phyloP scores from a whole-genome alignment of 2,113 vertebrate genomes.

The Abramis brama region DNA sequence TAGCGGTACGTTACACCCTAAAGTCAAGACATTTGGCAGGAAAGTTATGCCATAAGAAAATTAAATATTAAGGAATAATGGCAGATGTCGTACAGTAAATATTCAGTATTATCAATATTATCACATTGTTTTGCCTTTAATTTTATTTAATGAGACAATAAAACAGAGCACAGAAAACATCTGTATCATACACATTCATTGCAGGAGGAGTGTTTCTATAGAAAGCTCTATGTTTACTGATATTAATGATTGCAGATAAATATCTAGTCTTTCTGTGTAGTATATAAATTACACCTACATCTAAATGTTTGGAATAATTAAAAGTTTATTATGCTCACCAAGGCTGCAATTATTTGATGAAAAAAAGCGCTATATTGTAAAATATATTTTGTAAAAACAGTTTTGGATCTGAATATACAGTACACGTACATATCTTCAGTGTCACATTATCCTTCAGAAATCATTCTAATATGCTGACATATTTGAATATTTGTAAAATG shows the following conservation, averaged over 20 bases:
- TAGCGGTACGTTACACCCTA: not conserved
- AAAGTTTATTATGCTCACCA: not conserved
- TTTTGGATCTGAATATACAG: not conserved
- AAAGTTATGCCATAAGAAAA: not conserved
- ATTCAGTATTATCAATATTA: conserved; percentile 10
- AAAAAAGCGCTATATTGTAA: not conserved
- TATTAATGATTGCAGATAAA: not conserved
- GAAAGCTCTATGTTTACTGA: not conserved
- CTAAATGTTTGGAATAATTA: too few relatives aligned
- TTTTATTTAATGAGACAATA: not conserved
- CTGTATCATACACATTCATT: not conserved
- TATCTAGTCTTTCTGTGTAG: not conserved
- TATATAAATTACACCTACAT: not conserved
- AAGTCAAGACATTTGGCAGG: not conserved
- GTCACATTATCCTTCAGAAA: not conserved
- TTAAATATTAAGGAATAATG: too few relatives aligned
- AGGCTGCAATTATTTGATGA: not conserved
- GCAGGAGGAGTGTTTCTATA: not conserved
- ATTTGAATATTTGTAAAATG: too few relatives aligned
- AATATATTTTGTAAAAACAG: too few relatives aligned
- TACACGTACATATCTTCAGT: not conserved
- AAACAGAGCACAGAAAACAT: not conserved
- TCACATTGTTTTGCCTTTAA: not conserved
- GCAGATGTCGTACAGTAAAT: not conserved
- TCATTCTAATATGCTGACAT: not conserved